Evolutionary conservation across 1,140 invertebrate species (phyloP), one percentile per base, ranked within the genome.

Genomic region (Macrobrachium rosenbergii): DNA sequence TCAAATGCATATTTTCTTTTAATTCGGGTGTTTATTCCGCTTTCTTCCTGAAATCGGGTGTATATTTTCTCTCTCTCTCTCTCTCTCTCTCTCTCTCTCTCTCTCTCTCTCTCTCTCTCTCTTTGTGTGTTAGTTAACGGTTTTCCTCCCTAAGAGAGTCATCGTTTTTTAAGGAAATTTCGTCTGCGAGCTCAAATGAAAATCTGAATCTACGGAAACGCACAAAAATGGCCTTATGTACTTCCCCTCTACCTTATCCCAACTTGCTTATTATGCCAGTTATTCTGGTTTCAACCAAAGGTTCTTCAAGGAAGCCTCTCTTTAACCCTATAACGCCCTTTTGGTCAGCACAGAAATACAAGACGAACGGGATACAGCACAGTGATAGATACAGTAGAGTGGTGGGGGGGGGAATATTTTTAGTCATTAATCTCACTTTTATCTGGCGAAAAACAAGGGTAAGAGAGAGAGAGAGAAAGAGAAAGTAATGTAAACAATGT

Each of bases 381-480:
- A 52, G 2, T 10, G 67, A 72, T 2, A 72, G 67, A 72, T 12
- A 72, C n/a, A n/a, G n/a, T n/a, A n/a, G n/a, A n/a, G n/a, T n/a
- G 67, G 19, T 37, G 67, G n/a, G 67, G 19, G 67, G 19, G 67
- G 19, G 12, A n/a, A n/a, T n/a, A n/a, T n/a, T n/a, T n/a, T n/a
- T n/a, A n/a, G n/a, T 8, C n/a, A 67, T n/a, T 21, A 23, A 67
- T n/a, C n/a, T n/a, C n/a, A 23, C n/a, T n/a, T 21, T n/a, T 21
- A 23, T 21, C n/a, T 8, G 64, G 28, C n/a, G 28, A 23, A 67
- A 23, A 67, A 23, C n/a, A 23, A 72, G 67, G 3, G n/a, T n/a
- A n/a, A n/a, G 67, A 72, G 67, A 21, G 67, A 72, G 67, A 67
- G 78, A 10, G 72, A 75, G 78, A n/a, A 8, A 63, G 19, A n/a